Evolutionary conservation across 2,888 invertebrate genomes (phyloP).

Genomic region (Zygogramma bicolorata): DNA sequence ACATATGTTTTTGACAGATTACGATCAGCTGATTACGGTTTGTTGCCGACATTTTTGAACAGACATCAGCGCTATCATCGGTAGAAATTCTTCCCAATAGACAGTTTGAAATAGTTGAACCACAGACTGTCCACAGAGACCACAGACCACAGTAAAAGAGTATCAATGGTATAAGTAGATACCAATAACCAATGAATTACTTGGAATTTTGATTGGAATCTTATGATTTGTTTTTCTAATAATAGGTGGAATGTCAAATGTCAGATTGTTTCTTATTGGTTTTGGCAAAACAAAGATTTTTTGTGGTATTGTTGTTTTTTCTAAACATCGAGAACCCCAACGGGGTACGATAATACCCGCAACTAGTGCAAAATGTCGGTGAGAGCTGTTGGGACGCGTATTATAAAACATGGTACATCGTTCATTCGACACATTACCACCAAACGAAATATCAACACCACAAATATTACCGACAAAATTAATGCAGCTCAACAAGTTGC

Average conservation of each 20-base stretch:
- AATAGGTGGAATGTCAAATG: not conserved
- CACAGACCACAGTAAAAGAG: too few relatives aligned
- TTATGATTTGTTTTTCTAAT: not conserved
- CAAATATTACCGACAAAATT: conserved; percentile 64
- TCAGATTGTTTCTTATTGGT: not conserved
- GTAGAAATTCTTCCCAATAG: too few relatives aligned
- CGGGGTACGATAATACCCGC: conserved; percentile 20
- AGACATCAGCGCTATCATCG: too few relatives aligned
- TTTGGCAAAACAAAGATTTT: not conserved
- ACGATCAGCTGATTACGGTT: too few relatives aligned
- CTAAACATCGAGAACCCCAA: conserved; percentile 16
- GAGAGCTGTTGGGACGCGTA: conserved; percentile 69
- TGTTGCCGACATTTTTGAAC: too few relatives aligned
- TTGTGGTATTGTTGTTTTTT: not conserved
- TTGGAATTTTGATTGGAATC: too few relatives aligned
- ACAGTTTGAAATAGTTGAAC: too few relatives aligned
- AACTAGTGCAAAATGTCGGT: conserved; percentile 69
- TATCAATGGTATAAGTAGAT: too few relatives aligned
- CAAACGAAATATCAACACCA: conserved; percentile 68
- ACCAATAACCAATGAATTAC: too few relatives aligned
- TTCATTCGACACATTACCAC: conserved; percentile 69
- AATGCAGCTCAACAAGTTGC: conserved; percentile 55
- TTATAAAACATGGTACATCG: conserved; percentile 74
- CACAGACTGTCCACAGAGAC: too few relatives aligned
- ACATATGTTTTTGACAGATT: too few relatives aligned